Percentiles rank a stretch among this genome's conserved stretches.
phyloP scores from a whole-genome alignment of 2,888 invertebrate genomes.

The Protophormia terraenovae region DNA sequence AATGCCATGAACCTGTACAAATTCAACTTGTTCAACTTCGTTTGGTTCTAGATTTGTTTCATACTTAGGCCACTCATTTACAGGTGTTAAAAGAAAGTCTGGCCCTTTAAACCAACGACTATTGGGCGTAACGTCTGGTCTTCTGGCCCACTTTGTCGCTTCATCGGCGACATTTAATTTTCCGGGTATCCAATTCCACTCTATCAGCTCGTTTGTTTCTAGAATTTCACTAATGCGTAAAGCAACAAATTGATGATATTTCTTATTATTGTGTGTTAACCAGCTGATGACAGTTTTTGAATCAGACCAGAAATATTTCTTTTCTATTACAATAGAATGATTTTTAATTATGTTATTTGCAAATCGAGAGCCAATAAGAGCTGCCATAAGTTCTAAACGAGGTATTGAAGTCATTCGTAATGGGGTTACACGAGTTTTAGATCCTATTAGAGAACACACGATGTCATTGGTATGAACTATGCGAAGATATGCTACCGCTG shows the following conservation, averaged over 20 bases:
- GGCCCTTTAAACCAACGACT: slow-evolving; percentile 63
- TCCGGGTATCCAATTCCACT: slow-evolving; percentile 62
- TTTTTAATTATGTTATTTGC: slow-evolving; percentile 45
- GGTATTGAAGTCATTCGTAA: slow-evolving; percentile 51
- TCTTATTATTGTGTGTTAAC: slow-evolving; percentile 53
- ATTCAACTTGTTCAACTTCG: neutral
- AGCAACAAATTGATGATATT: slow-evolving; percentile 66
- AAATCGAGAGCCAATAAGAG: slow-evolving; percentile 66
- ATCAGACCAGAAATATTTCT: slow-evolving; percentile 53
- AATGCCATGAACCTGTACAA: neutral
- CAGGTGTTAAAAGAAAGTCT: slow-evolving; percentile 31
- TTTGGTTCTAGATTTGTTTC: neutral
- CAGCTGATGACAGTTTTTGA: slow-evolving; percentile 57
- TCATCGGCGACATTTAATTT: slow-evolving; percentile 58
- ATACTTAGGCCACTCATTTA: slow-evolving; percentile 24
- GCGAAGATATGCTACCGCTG: slow-evolving; percentile 52
- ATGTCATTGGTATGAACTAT: slow-evolving; percentile 1
- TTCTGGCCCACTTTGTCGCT: slow-evolving; percentile 55
- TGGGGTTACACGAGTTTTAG: slow-evolving; percentile 51
- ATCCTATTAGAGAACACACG: slow-evolving; percentile 13
- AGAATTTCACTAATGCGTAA: slow-evolving; percentile 60
- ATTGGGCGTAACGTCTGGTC: slow-evolving; percentile 14
- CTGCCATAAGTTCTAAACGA: slow-evolving; percentile 69
- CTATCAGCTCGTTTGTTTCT: slow-evolving; percentile 42
- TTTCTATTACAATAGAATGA: slow-evolving; percentile 50